Conservation (phyloP, 2,888 invertebrate genomes). For the Branchipolynoe longqiensis region DNA sequence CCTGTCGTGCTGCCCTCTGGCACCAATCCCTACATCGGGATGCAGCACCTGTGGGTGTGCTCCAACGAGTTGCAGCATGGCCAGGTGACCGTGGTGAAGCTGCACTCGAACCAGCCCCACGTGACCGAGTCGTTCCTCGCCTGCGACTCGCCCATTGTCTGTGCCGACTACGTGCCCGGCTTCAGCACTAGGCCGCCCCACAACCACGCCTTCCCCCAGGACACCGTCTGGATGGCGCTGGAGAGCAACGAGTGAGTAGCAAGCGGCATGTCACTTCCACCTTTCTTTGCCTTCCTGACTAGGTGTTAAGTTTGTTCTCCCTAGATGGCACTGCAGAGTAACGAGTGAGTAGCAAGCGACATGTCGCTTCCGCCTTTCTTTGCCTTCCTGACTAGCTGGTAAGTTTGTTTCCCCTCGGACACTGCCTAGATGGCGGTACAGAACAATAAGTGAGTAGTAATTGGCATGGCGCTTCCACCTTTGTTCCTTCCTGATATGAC, state of each 20-base stretch:
- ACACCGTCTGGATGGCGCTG: conserved; percentile 94
- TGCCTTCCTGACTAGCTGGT: no score
- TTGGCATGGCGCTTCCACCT: no score
- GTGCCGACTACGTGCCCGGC: conserved; percentile 77
- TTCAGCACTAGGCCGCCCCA: conserved; percentile 60
- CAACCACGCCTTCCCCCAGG: conserved; percentile 73
- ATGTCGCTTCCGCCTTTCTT: no score
- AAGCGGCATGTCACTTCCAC: no score
- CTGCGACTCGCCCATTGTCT: conserved; percentile 70
- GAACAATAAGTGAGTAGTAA: conserved; percentile 61
- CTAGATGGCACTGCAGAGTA: not conserved
- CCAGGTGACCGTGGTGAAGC: conserved; percentile 85
- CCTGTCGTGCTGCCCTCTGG: conserved; percentile 79
- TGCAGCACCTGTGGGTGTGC: conserved; percentile 94
- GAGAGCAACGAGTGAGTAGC: conserved; percentile 64
- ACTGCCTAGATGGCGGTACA: conserved; percentile 94
- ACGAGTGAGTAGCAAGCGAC: no score
- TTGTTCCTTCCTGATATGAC: no score
- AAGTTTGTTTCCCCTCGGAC: conserved; percentile 79
- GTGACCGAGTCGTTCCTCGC: conserved; percentile 78
- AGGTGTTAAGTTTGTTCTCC: not conserved
- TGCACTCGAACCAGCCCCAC: conserved; percentile 77
- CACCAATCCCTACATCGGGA: conserved; percentile 84
- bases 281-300: not conserved
- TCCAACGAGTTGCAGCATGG: conserved; percentile 87